Evolutionary conservation across 2,888 invertebrate species (phyloP).

Genomic region (Aspidiotus rigidus): DNA sequence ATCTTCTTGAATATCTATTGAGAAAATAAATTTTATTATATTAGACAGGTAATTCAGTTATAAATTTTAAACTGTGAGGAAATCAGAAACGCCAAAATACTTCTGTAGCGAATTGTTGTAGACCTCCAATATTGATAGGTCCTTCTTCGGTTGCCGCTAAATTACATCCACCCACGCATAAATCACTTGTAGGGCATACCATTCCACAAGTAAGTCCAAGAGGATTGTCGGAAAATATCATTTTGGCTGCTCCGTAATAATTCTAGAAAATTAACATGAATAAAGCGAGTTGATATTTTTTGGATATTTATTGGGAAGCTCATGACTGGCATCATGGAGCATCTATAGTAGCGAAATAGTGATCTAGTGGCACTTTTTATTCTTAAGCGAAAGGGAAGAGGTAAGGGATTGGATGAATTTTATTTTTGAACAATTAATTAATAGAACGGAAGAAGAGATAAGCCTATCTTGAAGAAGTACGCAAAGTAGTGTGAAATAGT

Average conservation of each 20-base stretch:
- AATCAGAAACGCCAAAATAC: conserved; percentile 45
- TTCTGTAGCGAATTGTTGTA: conserved; percentile 96
- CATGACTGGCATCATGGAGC: not conserved
- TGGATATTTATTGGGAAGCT: not conserved
- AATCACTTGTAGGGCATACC: conserved; percentile 97
- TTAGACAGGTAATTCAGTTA: not conserved
- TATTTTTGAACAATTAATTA: too few relatives aligned
- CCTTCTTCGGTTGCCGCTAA: conserved; percentile 93
- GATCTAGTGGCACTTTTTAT: too few relatives aligned
- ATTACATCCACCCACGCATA: conserved; percentile 97
- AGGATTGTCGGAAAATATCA: conserved; percentile 95
- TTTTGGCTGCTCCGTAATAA: conserved; percentile 93
- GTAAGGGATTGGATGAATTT: too few relatives aligned
- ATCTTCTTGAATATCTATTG: conserved; percentile 79
- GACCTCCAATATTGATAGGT: conserved; percentile 94
- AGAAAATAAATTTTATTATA: conserved; percentile 30
- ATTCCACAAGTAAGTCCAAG: conserved; percentile 91
- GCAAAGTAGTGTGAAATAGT: too few relatives aligned
- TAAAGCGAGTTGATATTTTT: not conserved
- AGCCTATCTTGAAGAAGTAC: too few relatives aligned
- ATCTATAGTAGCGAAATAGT: too few relatives aligned
- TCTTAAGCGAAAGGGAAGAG: too few relatives aligned
- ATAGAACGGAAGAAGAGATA: too few relatives aligned
- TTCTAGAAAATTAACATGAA: conserved; percentile 54
- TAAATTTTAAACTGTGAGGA: not conserved